Evolutionary conservation across 2,888 invertebrate genomes (phyloP).

Genomic region (Fragum fragum): DNA sequence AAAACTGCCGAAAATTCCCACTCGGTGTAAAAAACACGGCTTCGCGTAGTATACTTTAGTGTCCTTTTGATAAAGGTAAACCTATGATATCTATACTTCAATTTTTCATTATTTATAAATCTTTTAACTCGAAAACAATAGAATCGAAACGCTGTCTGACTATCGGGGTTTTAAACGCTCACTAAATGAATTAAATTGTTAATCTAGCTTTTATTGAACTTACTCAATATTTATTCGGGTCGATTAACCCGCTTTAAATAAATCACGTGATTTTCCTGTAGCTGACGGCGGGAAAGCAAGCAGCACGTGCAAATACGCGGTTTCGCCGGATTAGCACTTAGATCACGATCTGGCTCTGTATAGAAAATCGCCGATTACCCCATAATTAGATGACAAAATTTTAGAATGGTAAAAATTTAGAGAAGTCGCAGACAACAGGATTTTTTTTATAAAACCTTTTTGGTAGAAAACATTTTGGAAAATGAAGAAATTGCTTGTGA

Average conservation of each 20-base stretch:
- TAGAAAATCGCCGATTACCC: too few species aligned
- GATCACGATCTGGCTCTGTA: too few species aligned
- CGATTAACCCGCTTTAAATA: neutral
- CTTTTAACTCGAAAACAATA: constrained; percentile 1
- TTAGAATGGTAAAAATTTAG: too few species aligned
- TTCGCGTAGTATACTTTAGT: neutral
- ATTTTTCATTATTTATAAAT: neutral
- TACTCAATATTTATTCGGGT: constrained; percentile 2
- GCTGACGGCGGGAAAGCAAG: constrained; percentile 8
- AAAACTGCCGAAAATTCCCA: constrained; percentile 7
- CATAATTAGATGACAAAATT: too few species aligned
- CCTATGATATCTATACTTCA: neutral
- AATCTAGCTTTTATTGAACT: constrained; percentile 24
- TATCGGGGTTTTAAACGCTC: constrained; percentile 2
- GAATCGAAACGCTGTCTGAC: neutral
- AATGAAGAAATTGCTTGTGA: too few species aligned
- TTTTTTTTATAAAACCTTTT: too few species aligned
- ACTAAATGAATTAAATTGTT: neutral
- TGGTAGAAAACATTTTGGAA: too few species aligned
- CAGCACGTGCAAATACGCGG: constrained; percentile 7
- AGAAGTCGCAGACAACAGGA: too few species aligned
- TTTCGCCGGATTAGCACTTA: too few species aligned
- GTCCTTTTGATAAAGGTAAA: neutral
- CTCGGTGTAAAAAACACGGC: neutral
- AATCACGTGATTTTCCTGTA: constrained; percentile 19